phyloP scores from a whole-genome alignment of 1,140 invertebrate species.

The Drosophila lini region DNA sequence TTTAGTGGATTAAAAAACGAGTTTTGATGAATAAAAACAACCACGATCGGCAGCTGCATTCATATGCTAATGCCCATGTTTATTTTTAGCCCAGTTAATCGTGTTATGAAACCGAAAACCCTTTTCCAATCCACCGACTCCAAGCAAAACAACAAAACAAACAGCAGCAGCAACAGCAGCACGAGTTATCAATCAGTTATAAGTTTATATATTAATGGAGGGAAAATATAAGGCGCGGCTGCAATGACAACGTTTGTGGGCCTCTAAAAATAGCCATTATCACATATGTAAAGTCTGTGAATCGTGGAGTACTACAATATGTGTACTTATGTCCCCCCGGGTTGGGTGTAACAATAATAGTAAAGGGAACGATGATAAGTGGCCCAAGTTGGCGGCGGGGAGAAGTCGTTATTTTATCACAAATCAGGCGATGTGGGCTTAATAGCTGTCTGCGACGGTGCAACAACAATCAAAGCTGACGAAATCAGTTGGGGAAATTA shows the following conservation, averaged over 20 bases:
- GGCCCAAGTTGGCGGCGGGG: background rate
- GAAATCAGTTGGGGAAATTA: constrained; percentile 16
- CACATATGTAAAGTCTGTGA: constrained; percentile 63
- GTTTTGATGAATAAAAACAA: constrained; percentile 42
- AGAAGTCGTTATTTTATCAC: constrained; percentile 32
- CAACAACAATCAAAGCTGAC: constrained; percentile 7
- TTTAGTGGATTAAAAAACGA: constrained; percentile 52
- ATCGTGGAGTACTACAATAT: constrained; percentile 22
- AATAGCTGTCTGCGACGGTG: constrained; percentile 18
- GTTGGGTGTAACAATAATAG: constrained; percentile 31
- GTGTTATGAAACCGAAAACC: constrained; percentile 59
- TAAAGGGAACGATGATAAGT: constrained; percentile 35
- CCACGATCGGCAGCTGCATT: constrained; percentile 43
- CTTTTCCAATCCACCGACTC: constrained; percentile 40
- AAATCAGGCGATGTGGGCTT: constrained; percentile 27
- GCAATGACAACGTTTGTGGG: constrained; percentile 31
- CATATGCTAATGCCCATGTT: constrained; percentile 54
- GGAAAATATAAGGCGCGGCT: constrained; percentile 49
- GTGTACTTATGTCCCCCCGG: constrained; percentile 6
- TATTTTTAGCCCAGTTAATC: constrained; percentile 53
- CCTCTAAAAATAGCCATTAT: constrained; percentile 73
- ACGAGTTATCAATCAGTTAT: constrained; percentile 61
- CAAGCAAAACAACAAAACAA: constrained; percentile 18
- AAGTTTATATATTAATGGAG: constrained; percentile 18
- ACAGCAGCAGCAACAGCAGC: constrained; percentile 14